Evolutionary conservation across 2,797 vertebrate genomes (phyloP).

Genomic region (Poeciliopsis infans): DNA sequence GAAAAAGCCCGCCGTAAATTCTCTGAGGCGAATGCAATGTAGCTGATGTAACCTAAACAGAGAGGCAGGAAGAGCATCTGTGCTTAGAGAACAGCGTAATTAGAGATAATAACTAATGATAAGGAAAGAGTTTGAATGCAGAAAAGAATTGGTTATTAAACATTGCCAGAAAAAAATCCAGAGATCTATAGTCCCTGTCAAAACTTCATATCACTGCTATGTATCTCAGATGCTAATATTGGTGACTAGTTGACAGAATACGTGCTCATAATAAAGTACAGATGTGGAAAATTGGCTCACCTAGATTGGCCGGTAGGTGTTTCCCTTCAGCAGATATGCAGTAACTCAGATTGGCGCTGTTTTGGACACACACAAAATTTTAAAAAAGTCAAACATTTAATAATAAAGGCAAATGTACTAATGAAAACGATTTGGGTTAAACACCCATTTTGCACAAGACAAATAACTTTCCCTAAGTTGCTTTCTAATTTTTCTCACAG

Average conservation of each 20-base stretch:
- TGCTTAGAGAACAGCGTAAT: conserved; percentile 47
- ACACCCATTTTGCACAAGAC: conserved; percentile 27
- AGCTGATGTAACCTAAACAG: conserved; percentile 40
- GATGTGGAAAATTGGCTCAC: conserved; percentile 82
- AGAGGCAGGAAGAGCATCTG: conserved; percentile 27
- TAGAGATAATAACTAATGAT: conserved; percentile 54
- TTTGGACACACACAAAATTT: conserved; percentile 44
- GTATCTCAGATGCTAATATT: conserved; percentile 36
- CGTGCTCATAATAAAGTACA: conserved; percentile 52
- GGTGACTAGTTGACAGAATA: conserved; percentile 41
- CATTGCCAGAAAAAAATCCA: conserved; percentile 12
- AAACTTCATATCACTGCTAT: conserved; percentile 32
- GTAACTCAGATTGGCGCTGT: conserved; percentile 93
- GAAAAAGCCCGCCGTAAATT: conserved; percentile 40
- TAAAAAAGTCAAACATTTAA: conserved; percentile 41
- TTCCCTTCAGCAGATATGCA: conserved; percentile 92
- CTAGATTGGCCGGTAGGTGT: conserved; percentile 85
- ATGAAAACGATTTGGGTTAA: conserved; percentile 48
- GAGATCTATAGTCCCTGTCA: conserved; percentile 37
- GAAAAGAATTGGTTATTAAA: conserved; percentile 32
- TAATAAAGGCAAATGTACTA: conserved; percentile 52
- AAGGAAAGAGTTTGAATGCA: conserved; percentile 24
- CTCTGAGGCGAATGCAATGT: conserved; percentile 37
- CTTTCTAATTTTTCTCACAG: conserved; percentile 33
- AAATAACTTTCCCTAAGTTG: conserved; percentile 34